A percentile compares a stretch with the other conserved stretches of the same genome.
Conservation (phyloP, 2,113 vertebrate genomes). For the Microtus montanus region DNA sequence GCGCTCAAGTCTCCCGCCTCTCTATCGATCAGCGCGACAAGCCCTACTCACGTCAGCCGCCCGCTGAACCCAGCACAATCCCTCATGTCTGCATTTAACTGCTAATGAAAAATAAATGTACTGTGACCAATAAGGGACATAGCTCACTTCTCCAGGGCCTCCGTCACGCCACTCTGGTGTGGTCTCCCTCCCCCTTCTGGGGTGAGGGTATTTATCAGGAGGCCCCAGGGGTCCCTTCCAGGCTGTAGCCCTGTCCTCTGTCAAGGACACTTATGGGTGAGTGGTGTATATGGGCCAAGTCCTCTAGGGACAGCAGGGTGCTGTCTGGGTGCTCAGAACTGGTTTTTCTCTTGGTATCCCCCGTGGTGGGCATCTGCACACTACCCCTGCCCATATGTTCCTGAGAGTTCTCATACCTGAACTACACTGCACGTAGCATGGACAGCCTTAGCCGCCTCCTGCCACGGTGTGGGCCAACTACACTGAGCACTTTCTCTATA, state of each 20-base stretch:
- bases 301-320: neutral
- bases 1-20: neutral
- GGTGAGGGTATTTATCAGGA: neutral
- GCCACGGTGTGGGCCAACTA: fast-evolving
- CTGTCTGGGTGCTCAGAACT: neutral
- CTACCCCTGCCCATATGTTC: neutral
- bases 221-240: neutral
- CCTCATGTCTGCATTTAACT: constrained; percentile 89
- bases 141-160: constrained; percentile 83
- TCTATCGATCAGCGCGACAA: constrained; percentile 62
- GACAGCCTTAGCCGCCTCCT: fast-evolving
- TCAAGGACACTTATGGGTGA: constrained; percentile 41
- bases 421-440: neutral
- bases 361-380: neutral
- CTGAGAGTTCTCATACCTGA: neutral
- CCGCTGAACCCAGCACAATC: constrained; percentile 86
- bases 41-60: constrained; percentile 59
- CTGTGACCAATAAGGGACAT: constrained; percentile 89
- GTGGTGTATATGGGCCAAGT: neutral
- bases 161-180: constrained; percentile 66
- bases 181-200: neutral
- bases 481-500: neutral
- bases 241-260: constrained; percentile 33
- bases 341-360: neutral
- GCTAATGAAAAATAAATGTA: constrained; percentile 92